Evolutionary conservation across 1,140 invertebrate genomes (phyloP), one percentile per base, ranked within the genome.

Genomic region (Dinothrombium tinctorium): DNA sequence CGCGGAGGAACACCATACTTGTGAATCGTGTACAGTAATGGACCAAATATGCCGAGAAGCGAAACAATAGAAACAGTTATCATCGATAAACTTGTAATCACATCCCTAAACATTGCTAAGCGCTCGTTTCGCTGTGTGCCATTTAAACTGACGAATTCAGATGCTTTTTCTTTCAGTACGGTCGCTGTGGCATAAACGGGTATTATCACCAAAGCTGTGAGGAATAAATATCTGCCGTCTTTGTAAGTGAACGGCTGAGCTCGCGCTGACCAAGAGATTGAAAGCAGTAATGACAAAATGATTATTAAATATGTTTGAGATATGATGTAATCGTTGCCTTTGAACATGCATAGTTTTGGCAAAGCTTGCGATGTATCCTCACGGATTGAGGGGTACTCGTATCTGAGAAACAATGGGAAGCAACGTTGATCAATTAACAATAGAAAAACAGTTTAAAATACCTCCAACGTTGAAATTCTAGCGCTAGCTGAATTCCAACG

Each of bases 391-490:
- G 33, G 33, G n/a, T 19, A 21, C 23, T 36, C 33, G 23, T 36
- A 36, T 21, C 33, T 36, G 8, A 17, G 20, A 21, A n/a, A 8
- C 7, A 9, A 9, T 35, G 2, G 33, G 19, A 17, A 21, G 20
- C 7, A 14, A 35, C 7, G 33, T 9, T 36, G 33, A 36, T 11
- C 11, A 36, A 29, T 12, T 14, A 46, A 43, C 54, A 56, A 22
- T 52, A 29, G 28, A 29, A 29, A 2, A 29, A 7, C n/a, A 28
- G 26, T n/a, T 8, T 11, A 24, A 38, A 23, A 47, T 40, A 35
- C 42, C 37, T 38, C 50, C 51, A 58, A 51, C 55, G 56, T 35
- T 60, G 56, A n/a, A 55, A 39, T 37, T 50, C 51, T n/a, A 60
- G 43, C 1, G 57, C 55, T 12, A 56, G 33, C 45, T 60, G 59